A percentile compares a stretch with the other conserved stretches of the same genome.
phyloP scores from a whole-genome alignment of 2,888 invertebrate species.

The Nephrocerus scutellatus region DNA sequence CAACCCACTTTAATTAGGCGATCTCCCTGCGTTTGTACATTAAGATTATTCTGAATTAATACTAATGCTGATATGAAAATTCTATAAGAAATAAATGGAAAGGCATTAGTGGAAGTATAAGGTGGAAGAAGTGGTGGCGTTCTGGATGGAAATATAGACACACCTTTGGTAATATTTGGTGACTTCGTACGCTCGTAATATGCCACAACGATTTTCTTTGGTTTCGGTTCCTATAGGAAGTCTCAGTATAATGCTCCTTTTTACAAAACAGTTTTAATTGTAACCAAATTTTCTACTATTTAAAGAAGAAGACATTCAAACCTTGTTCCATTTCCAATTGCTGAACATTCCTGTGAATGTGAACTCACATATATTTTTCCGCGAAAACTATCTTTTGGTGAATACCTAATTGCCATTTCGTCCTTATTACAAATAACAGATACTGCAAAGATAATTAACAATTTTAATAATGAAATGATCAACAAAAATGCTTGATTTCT shows the following conservation, averaged over 20 bases:
- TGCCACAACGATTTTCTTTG: slow-evolving; percentile 43
- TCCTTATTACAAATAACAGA: slow-evolving; percentile 68
- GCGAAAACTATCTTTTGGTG: slow-evolving; percentile 55
- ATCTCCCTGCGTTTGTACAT: slow-evolving; percentile 79
- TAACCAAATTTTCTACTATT: background rate
- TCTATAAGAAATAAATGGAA: slow-evolving; percentile 51
- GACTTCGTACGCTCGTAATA: slow-evolving; percentile 45
- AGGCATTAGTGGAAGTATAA: background rate
- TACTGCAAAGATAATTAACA: slow-evolving; percentile 51
- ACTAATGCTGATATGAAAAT: slow-evolving; percentile 69
- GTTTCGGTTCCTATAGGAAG: slow-evolving; percentile 43
- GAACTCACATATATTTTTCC: slow-evolving; percentile 78
- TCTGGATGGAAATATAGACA: background rate
- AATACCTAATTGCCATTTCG: slow-evolving; percentile 61
- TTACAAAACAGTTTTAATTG: background rate
- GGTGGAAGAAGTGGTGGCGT: background rate
- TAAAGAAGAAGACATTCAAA: too few relatives aligned
- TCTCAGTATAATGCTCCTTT: slow-evolving; percentile 31
- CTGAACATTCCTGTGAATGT: slow-evolving; percentile 65
- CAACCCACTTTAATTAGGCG: slow-evolving; percentile 74
- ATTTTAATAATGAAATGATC: background rate
- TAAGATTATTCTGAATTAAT: slow-evolving; percentile 74
- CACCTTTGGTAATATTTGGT: slow-evolving; percentile 39
- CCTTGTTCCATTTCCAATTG: slow-evolving; percentile 51
- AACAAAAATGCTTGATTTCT: too few relatives aligned